Percentiles rank a stretch among this genome's conserved stretches.
These are phyloP conservation scores for Stictonetta naevosa DNA, from an alignment of 2,113 vertebrate species.

Conservation along the genomic window DNA sequence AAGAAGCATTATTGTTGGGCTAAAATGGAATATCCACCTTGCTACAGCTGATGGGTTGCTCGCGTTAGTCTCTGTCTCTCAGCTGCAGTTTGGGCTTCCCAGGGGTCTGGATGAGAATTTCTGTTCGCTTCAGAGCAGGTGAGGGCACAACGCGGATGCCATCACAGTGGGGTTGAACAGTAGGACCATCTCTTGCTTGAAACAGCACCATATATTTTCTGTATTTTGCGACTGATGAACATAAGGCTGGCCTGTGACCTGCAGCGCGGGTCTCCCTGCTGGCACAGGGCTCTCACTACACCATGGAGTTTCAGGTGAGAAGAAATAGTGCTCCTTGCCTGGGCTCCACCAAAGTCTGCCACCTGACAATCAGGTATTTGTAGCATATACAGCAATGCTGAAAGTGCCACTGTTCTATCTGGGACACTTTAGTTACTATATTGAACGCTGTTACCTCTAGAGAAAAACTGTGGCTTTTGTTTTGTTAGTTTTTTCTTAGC, in stretches of 20 bases:
- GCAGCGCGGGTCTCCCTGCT: neutral
- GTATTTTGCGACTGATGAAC: neutral
- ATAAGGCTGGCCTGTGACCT: neutral
- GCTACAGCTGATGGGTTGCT: neutral
- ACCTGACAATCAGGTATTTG: neutral
- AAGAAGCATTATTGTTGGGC: neutral
- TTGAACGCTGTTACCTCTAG: neutral
- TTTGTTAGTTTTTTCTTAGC: neutral
- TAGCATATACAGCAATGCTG: neutral
- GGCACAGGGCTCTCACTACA: neutral
- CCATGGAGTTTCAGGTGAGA: neutral
- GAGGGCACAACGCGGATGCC: neutral
- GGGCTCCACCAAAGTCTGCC: neutral
- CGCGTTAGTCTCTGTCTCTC: neutral
- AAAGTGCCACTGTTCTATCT: neutral
- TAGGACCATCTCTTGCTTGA: neutral
- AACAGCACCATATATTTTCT: neutral
- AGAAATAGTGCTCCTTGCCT: neutral
- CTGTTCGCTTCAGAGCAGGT: neutral
- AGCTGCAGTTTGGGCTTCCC: neutral
- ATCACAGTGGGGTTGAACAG: no score
- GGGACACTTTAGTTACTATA: neutral
- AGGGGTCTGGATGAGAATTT: neutral
- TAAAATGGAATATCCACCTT: neutral
- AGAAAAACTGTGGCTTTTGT: neutral